These are phyloP conservation scores for Tiaroga cobitis DNA, from an alignment of 2,797 vertebrate genomes.

Conservation along the genomic window DNA sequence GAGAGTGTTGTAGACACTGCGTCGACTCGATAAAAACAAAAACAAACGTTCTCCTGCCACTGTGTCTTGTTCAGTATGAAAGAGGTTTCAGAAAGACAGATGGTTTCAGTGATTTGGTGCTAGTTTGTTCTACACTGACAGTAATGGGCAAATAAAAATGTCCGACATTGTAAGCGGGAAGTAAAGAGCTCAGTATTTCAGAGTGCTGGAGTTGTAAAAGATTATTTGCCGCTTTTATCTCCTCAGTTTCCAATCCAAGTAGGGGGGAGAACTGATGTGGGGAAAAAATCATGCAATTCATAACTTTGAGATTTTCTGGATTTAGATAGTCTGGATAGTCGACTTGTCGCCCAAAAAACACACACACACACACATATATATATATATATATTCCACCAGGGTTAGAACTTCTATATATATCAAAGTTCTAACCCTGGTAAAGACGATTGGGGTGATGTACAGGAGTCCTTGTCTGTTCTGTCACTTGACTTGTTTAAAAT, in stretches of 20 bases:
- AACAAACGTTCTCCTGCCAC: conserved; percentile 24
- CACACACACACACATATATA: too few species aligned
- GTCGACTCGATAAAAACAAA: conserved; percentile 20
- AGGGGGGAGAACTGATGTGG: not conserved
- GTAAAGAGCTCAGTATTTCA: conserved; percentile 39
- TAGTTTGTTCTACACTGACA: conserved; percentile 51
- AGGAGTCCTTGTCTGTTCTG: too few species aligned
- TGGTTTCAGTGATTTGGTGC: conserved; percentile 56
- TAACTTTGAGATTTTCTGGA: not conserved
- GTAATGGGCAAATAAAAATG: conserved; percentile 64
- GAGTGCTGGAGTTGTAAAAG: conserved; percentile 39
- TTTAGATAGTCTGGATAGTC: not conserved
- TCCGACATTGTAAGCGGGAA: conserved; percentile 24
- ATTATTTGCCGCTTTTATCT: conserved; percentile 33
- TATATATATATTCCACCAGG: too few species aligned
- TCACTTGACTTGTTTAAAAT: too few species aligned
- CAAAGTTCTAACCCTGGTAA: too few species aligned
- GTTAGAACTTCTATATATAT: too few species aligned
- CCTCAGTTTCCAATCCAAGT: not conserved
- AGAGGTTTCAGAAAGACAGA: conserved; percentile 52
- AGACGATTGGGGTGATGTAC: too few species aligned
- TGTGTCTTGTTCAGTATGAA: not conserved
- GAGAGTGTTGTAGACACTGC: conserved; percentile 31
- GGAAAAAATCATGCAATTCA: not conserved
- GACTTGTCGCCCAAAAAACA: not conserved